These are phyloP conservation scores for Ochotona curzoniae DNA, from an alignment of 2,113 vertebrate species.

Conservation along the genomic window DNA sequence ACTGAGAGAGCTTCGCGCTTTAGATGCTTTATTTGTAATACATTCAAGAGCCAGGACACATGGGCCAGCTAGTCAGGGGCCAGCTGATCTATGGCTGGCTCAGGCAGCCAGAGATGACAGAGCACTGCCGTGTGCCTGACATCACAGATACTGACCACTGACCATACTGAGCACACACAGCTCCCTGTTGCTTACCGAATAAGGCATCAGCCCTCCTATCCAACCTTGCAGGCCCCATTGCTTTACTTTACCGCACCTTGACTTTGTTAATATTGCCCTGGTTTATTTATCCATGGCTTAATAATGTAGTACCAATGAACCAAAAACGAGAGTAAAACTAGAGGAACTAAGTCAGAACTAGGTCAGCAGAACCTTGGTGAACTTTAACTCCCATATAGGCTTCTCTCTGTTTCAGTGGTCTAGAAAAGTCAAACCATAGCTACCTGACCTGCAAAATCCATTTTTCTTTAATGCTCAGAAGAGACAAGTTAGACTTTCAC, in stretches of 20 bases:
- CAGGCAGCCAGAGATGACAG: not conserved
- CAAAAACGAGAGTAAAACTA: not conserved
- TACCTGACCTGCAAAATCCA: slow-evolving; percentile 38
- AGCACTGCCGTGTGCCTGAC: accelerated
- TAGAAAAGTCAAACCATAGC: slow-evolving; percentile 14
- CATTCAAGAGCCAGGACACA: not conserved
- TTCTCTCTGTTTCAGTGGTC: not conserved
- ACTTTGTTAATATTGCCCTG: not conserved
- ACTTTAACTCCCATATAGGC: not conserved
- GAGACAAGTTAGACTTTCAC: not conserved
- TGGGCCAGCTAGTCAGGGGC: not conserved
- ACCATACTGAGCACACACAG: not conserved
- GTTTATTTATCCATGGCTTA: not conserved
- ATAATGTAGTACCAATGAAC: not conserved
- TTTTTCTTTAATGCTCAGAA: not conserved
- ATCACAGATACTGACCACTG: not conserved
- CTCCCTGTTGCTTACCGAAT: not conserved
- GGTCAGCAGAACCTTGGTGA: not conserved
- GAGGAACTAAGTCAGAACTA: not conserved
- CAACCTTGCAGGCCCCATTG: not conserved
- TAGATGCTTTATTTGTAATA: not conserved
- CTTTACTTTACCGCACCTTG: not conserved
- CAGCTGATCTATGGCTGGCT: accelerated
- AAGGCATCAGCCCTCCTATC: not conserved
- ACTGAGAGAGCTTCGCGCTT: not conserved